Evolutionary conservation across 2,113 vertebrate species (phyloP).

Genomic region (Scopus umbretta): DNA sequence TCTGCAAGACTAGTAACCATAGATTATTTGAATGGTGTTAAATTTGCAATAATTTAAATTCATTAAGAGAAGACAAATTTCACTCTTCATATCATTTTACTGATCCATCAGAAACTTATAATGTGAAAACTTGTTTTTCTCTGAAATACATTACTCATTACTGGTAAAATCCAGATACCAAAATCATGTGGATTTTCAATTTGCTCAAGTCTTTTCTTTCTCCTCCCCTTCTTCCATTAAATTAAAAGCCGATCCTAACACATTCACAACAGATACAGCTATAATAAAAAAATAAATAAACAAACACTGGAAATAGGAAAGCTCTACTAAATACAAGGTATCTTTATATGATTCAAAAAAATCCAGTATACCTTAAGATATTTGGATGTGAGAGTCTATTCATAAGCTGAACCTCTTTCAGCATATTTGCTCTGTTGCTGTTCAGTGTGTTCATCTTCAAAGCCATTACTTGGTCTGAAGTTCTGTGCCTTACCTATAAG

Average conservation of each 20-base stretch:
- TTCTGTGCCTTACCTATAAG: conserved; percentile 87
- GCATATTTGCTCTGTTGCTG: conserved; percentile 97
- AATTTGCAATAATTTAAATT: neutral
- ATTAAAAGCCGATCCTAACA: neutral
- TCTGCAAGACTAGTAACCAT: neutral
- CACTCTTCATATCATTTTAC: neutral
- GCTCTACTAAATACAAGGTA: neutral
- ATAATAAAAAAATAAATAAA: neutral
- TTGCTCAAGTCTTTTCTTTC: neutral
- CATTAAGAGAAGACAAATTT: neutral
- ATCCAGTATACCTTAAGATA: conserved; percentile 84
- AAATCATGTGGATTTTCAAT: neutral
- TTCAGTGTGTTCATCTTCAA: conserved; percentile 97
- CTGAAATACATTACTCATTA: neutral
- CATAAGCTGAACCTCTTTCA: conserved; percentile 97
- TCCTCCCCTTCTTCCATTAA: neutral
- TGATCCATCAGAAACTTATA: neutral
- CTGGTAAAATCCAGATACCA: neutral
- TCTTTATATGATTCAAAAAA: neutral
- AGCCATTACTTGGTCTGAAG: conserved; percentile 95
- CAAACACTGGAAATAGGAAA: neutral
- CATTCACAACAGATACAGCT: neutral
- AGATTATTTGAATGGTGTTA: neutral
- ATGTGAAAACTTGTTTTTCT: neutral
- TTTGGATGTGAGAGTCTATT: conserved; percentile 95